These are phyloP conservation scores for Tragelaphus imberbis DNA, from an alignment of 2,113 vertebrate species.

Conservation along the genomic window DNA sequence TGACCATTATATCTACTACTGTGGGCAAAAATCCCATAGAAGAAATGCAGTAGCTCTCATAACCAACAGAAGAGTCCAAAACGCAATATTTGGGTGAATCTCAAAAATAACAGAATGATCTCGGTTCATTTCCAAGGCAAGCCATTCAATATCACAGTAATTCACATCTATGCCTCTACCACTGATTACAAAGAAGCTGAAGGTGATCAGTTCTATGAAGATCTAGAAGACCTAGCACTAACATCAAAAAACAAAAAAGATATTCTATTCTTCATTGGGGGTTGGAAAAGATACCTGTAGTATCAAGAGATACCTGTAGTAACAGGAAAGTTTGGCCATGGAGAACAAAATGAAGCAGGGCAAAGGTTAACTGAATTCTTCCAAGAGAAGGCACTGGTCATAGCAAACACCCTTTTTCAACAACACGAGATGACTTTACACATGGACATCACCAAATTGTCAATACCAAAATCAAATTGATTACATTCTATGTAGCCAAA, in stretches of 20 bases:
- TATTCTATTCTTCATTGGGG: not conserved
- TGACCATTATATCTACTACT: not conserved
- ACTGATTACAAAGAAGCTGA: not conserved
- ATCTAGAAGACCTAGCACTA: not conserved
- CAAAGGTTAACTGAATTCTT: not conserved
- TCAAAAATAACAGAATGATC: not conserved
- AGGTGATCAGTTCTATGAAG: not conserved
- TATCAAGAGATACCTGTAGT: not conserved
- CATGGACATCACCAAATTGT: not conserved
- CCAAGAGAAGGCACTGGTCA: not conserved
- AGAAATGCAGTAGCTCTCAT: not conserved
- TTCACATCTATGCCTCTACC: not conserved
- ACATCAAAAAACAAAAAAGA: not conserved
- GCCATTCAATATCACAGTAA: not conserved
- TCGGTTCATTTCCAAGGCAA: not conserved
- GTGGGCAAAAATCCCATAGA: not conserved
- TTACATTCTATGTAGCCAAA: not conserved
- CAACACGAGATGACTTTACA: not conserved
- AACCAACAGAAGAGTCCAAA: not conserved
- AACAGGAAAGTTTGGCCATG: not conserved
- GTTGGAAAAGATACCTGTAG: not conserved
- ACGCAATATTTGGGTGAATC: not conserved
- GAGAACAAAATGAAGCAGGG: not conserved
- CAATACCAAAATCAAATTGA: not conserved
- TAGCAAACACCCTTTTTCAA: not conserved